Base-by-base conservation (phyloP, 2,797 vertebrate species). In the Echeneis naucrates region DNA sequence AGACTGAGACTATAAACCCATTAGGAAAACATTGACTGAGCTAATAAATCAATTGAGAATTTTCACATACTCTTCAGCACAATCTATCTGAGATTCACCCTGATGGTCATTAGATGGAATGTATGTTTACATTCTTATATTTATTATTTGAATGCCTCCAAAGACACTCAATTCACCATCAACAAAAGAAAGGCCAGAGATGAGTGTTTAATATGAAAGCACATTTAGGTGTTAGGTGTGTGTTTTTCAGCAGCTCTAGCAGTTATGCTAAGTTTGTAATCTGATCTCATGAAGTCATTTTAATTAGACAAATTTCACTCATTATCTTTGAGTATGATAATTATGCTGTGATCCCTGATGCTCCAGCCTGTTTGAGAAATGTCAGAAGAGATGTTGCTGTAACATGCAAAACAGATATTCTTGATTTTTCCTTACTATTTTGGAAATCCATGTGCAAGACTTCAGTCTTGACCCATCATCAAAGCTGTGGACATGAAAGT, bases 251-350 rank as follows among this genome's bases (percentile, higher is more conserved):
- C 40, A 17, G 16, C 40, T 19, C 16, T 42, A 17, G 40, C 5
- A 42, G 50, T 64, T 38, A 57, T 8, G 2, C 27, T 23, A 12
- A 55, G 30, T 17, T 32, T 42, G 16, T 42, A 17, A 42, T 42
- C n/a, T n/a, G n/a, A n/a, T n/a, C n/a, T n/a, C 33, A 53, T n/a
- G 55, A 47, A 52, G 32, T 42, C 4, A 11, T 47, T 44, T 56
- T 53, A 38, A 66, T 80, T 71, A 48, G 63, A 57, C 52, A 62
- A n/a, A 45, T 45, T n/a, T 10, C 45, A 10, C 19, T 45, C 44
- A 45, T 21, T 45, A 21, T 19, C 19, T 8, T 21, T 10, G 21
- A 54, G 72, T 54, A 21, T 50, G 56, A 61, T 75, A 42, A 75
- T 68, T 63, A 62, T 3, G 56, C 17, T 30, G 23, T 21, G 66